A percentile compares a stretch with the other conserved stretches of the same genome.
phyloP scores from a whole-genome alignment of 2,888 invertebrate genomes.

The Timema podura region DNA sequence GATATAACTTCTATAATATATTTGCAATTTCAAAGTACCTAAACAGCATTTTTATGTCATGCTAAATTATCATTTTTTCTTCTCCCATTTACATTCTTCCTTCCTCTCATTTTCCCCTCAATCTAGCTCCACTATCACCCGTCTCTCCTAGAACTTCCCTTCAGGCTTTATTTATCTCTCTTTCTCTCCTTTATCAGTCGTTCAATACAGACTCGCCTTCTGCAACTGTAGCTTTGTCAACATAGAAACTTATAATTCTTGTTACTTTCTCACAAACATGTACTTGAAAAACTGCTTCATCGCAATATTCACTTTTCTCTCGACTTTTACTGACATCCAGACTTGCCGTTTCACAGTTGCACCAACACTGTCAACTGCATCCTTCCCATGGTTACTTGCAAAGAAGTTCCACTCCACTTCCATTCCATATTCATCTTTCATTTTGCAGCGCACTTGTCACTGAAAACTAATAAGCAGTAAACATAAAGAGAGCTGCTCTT shows the following conservation, averaged over 20 bases:
- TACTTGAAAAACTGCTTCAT: too few species aligned
- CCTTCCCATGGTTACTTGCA: background rate
- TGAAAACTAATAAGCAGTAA: background rate
- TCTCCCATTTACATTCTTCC: background rate
- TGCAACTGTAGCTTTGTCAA: background rate
- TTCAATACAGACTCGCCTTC: background rate
- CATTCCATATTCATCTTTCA: background rate
- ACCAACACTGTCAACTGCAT: background rate
- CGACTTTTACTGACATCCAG: background rate
- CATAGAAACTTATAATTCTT: background rate
- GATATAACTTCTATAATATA: too few species aligned
- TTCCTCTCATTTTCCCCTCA: background rate
- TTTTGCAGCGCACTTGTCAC: background rate
- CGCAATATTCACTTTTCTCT: too few species aligned
- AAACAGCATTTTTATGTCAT: too few species aligned
- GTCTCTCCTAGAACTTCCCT: too few species aligned
- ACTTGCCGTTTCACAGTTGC: background rate
- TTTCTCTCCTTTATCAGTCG: background rate
- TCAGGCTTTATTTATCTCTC: too few species aligned
- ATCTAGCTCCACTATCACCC: background rate
- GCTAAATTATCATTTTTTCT: too few species aligned
- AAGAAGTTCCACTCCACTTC: conserved; percentile 7
- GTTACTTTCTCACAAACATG: background rate
- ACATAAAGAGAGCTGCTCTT: conserved; percentile 3
- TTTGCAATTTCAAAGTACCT: too few species aligned